Evolutionary conservation across 2,888 invertebrate genomes (phyloP), one percentile per base, ranked within the genome.

Genomic region (Noctua janthe): DNA sequence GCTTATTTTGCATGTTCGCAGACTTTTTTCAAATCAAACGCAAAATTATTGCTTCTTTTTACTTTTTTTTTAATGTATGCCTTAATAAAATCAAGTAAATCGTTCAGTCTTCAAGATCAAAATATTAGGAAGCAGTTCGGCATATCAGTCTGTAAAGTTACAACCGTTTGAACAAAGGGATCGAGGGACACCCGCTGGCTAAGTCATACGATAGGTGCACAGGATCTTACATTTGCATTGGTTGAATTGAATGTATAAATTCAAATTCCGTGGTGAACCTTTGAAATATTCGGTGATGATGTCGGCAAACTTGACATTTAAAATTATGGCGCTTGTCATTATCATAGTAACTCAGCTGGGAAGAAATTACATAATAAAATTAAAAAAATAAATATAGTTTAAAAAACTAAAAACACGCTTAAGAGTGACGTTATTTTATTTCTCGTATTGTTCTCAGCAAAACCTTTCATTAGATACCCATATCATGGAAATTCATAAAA

Each of bases 141-240:
- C 62, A 79, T 87, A 87, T 74, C 56, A 47, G 71, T 84, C 76
- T 76, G 73, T 76, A 71, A 84, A 78, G 81, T 87, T 87, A 72
- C 74, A 80, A 64, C 66, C 69, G 64, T 85, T 82, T 76, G 78
- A 76, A 88, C 76, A 87, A 88, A 82, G 86, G 82, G 71, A 70
- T 74, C 64, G 54, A 56, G 20, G 59, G 39, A 71, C 20, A 67
- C 76, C 76, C 71, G 49, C 62, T 35, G 78, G 86, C 79, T 76
- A 82, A 73, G 56, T 77, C 64, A 72, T 59, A 78, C 62, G 66
- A 82, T 76, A 87, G 82, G 85, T 86, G 85, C 85, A 87, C 66
- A 80, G 29, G 70, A 76, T 66, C 74, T 86, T 56, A 84, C 17
- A 78, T 78, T 81, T 80, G 59, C 73, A 51, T 59, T 78, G 71